Evolutionary conservation across 1,140 invertebrate genomes (phyloP).

Genomic region (Dreissena polymorpha): DNA sequence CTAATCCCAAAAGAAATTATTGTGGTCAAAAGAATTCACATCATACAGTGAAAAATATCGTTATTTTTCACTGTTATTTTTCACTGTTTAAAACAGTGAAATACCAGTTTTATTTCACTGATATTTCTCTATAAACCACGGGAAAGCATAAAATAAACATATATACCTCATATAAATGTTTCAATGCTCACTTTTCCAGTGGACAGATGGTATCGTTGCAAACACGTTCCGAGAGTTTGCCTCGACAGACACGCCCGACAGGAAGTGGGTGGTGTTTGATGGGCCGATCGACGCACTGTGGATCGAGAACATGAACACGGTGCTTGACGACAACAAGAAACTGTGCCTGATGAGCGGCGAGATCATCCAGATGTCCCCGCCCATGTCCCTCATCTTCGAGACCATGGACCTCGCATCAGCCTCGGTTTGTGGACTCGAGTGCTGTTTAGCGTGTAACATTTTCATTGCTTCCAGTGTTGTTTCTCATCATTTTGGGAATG

Average conservation of each 20-base stretch:
- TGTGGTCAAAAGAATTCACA: no score
- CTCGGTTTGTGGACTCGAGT: slow-evolving; percentile 74
- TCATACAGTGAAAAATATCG: no score
- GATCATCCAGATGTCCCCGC: slow-evolving; percentile 80
- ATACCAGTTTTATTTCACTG: no score
- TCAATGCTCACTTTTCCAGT: slow-evolving; percentile 62
- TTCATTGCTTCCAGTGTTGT: no score
- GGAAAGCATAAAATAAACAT: no score
- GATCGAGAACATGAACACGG: slow-evolving; percentile 82
- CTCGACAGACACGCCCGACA: slow-evolving; percentile 76
- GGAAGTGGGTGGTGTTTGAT: slow-evolving; percentile 81
- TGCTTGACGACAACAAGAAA: slow-evolving; percentile 81
- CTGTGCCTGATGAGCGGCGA: slow-evolving; percentile 81
- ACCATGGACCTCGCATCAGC: slow-evolving; percentile 83
- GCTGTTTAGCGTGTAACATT: no score
- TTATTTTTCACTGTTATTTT: no score
- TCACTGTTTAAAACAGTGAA: no score
- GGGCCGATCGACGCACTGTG: slow-evolving; percentile 80
- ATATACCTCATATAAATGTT: no score
- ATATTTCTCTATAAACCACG: no score
- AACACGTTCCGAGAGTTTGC: slow-evolving; percentile 80
- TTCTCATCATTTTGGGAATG: no score
- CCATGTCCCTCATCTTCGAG: slow-evolving; percentile 80
- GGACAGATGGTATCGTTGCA: slow-evolving; percentile 83
- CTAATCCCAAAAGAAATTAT: no score